phyloP scores from a whole-genome alignment of 2,113 vertebrate genomes.

The Lanius collurio region DNA sequence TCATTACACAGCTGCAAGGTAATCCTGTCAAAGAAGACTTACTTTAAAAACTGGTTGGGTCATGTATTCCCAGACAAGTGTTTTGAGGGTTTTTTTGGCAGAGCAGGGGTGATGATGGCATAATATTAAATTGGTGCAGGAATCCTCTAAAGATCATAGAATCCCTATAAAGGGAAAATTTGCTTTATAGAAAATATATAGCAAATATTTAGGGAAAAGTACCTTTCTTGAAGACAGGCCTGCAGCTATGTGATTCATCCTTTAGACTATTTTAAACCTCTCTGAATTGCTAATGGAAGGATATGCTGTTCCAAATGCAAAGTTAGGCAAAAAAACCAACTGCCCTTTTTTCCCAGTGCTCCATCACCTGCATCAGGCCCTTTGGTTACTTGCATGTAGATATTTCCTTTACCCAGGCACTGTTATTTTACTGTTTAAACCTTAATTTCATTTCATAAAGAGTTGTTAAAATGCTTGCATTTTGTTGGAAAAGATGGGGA shows the following conservation, averaged over 20 bases:
- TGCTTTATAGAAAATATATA: background rate
- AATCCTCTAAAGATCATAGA: background rate
- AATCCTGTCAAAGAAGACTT: background rate
- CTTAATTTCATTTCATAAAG: background rate
- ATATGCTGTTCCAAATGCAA: background rate
- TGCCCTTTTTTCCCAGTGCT: background rate
- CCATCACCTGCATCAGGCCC: background rate
- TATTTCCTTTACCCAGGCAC: background rate
- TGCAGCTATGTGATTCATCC: background rate
- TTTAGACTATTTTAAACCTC: background rate
- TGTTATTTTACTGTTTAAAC: background rate
- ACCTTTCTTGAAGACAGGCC: background rate
- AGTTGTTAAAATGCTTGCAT: background rate
- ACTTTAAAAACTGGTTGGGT: background rate
- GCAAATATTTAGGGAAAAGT: background rate
- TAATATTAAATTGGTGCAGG: background rate
- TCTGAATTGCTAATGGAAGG: background rate
- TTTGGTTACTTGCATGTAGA: fast-evolving
- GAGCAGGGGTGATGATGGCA: background rate
- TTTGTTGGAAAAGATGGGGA: background rate
- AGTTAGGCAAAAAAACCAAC: background rate
- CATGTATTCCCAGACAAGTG: background rate
- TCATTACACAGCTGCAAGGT: background rate
- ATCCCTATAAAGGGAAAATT: background rate
- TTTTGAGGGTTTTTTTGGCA: background rate